phyloP scores from a whole-genome alignment of 2,888 invertebrate genomes.

The Busseola fusca region DNA sequence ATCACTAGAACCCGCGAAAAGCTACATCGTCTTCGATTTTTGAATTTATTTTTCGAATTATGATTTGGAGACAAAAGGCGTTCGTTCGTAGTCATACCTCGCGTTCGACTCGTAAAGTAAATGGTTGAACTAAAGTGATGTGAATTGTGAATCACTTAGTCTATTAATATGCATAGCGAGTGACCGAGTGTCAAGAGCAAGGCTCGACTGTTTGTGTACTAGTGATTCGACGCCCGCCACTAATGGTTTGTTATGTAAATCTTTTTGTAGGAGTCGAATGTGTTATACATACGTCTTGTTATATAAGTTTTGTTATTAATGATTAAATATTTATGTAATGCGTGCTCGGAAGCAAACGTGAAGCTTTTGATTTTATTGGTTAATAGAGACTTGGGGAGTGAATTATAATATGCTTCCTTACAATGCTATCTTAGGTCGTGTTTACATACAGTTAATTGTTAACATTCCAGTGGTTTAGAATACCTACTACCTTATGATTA shows the following conservation, averaged over 20 bases:
- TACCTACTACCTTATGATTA: slow-evolving; percentile 4
- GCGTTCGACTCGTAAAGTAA: slow-evolving; percentile 80
- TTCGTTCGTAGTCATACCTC: slow-evolving; percentile 76
- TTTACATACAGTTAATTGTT: slow-evolving; percentile 4
- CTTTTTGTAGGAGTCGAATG: slow-evolving; percentile 54
- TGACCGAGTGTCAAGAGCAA: slow-evolving; percentile 88
- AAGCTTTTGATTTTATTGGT: slow-evolving; percentile 12
- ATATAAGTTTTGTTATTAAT: slow-evolving; percentile 42
- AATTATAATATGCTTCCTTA: neutral
- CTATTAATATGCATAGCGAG: slow-evolving; percentile 88
- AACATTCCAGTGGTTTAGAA: neutral
- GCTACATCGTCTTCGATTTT: slow-evolving; percentile 64
- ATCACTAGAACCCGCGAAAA: slow-evolving; percentile 67
- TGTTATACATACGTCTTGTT: slow-evolving; percentile 46
- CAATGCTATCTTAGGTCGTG: neutral
- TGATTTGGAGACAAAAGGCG: slow-evolving; percentile 69
- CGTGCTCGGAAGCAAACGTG: slow-evolving; percentile 29
- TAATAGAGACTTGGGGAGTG: neutral
- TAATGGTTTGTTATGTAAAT: slow-evolving; percentile 75
- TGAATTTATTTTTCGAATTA: slow-evolving; percentile 59
- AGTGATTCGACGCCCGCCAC: slow-evolving; percentile 63
- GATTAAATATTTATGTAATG: slow-evolving; percentile 20
- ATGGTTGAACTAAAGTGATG: slow-evolving; percentile 80
- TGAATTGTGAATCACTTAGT: slow-evolving; percentile 80
- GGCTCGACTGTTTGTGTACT: slow-evolving; percentile 75